phyloP scores from a whole-genome alignment of 2,797 vertebrate species.

The Rousettus madagascariensis region DNA sequence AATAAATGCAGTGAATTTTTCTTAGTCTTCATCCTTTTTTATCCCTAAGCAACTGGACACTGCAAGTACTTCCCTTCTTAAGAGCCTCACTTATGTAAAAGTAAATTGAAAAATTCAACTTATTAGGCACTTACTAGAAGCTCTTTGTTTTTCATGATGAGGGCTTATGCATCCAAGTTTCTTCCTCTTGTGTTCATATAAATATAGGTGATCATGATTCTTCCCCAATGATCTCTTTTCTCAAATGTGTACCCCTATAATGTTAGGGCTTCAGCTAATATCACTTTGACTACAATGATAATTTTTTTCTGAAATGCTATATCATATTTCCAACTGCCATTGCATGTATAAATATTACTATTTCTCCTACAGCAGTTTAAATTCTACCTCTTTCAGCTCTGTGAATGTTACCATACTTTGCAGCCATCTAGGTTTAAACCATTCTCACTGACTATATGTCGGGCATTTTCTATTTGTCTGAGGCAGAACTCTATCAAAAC shows the following conservation, averaged over 20 bases:
- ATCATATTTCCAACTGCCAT: not conserved
- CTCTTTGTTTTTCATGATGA: not conserved
- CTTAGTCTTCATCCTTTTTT: not conserved
- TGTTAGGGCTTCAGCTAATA: not conserved
- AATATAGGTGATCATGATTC: not conserved
- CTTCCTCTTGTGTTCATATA: not conserved
- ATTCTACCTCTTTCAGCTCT: not conserved
- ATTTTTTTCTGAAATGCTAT: not conserved
- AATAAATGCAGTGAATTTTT: not conserved
- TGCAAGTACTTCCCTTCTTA: not conserved
- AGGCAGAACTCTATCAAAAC: not conserved
- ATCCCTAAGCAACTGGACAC: not conserved
- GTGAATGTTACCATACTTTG: not conserved
- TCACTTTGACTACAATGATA: not conserved
- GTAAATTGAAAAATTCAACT: not conserved
- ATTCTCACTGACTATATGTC: not conserved
- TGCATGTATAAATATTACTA: not conserved
- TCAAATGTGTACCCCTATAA: not conserved
- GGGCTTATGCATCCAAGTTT: not conserved
- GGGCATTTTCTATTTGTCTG: not conserved
- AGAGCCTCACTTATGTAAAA: not conserved
- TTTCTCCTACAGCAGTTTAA: not conserved
- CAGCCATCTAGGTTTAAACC: not conserved
- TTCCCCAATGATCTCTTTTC: not conserved
- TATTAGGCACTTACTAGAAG: not conserved